Evolutionary conservation across 1,140 invertebrate genomes (phyloP), one percentile per base, ranked within the genome.

Genomic region (Lepidurus couesii): DNA sequence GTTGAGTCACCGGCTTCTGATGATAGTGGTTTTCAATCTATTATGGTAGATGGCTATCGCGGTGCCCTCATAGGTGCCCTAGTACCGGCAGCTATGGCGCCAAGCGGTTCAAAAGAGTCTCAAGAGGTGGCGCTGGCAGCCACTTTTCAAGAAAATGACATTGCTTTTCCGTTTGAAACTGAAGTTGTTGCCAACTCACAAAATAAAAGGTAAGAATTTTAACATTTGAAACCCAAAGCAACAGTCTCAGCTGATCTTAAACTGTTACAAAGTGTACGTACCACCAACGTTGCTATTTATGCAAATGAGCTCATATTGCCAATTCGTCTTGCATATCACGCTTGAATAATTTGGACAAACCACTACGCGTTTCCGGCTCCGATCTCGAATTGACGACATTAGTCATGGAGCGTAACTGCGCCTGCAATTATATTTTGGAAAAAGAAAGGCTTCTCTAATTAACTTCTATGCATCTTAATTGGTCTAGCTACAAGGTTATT

Each of bases 271-370:
- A 34, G 21, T 65, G 53, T 65, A 16, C 53, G 53, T 65, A 16
- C 53, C 53, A 65, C 53, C 53, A 65, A 65, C 53, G 53, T 13
- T 21, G 53, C 53, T 65, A n/a, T n/a, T 65, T 65, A 65, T 65
- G 53, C n/a, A 65, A 65, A 65, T 21, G 1, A 65, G 53, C 16
- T 21, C 53, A 16, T 65, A 65, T 7, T 7, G 13, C n/a, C 34
- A 34, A 13, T 65, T 65, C 53, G 53, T 16, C 53, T 13, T 65
- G 8, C 53, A 65, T 65, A 65, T 21, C 13, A 21, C 21, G 16
- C 21, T 16, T 21, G 53, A 65, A 65, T 16, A 65, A 21, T 65
- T 65, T n/a, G 7, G 53, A 34, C 34, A 34, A 34, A 34, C 34
- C 34, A 34, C 53, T 65, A 1, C 7, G 53, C 6, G 53, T 65